Evolutionary conservation across 2,797 vertebrate species (phyloP).

Genomic region (Eurystomus glaucurus): DNA sequence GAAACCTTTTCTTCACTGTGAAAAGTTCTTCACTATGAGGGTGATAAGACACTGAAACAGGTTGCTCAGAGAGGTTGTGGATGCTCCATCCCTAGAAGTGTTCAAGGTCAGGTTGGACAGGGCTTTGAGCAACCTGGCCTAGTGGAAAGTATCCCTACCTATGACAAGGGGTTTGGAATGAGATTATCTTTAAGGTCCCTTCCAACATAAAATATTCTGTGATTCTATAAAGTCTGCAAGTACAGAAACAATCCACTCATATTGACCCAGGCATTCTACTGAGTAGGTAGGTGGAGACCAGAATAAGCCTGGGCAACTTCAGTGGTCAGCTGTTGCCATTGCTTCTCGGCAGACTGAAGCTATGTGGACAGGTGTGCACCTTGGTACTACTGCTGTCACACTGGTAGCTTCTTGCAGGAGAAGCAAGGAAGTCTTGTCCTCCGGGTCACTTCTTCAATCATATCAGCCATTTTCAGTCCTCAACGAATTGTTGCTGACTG

Average conservation of each 20-base stretch:
- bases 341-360: not conserved
- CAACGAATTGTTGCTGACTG: accelerated
- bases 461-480: accelerated
- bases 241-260: not conserved
- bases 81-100: not conserved
- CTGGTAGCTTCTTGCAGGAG: not conserved
- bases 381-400: accelerated
- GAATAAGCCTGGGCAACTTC: not conserved
- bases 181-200: not conserved
- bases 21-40: not conserved
- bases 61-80: not conserved
- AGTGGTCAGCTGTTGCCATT: not conserved
- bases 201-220: not conserved
- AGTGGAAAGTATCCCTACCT: not conserved
- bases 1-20: not conserved
- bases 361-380: accelerated
- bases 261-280: not conserved
- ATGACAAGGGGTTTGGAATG: not conserved
- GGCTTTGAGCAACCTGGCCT: not conserved
- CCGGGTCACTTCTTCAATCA: not conserved
- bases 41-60: not conserved
- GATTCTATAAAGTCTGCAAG: not conserved
- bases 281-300: not conserved
- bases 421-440: not conserved
- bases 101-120: not conserved